Evolutionary conservation across 2,797 vertebrate species (phyloP).

Genomic region (Alcedo atthis): DNA sequence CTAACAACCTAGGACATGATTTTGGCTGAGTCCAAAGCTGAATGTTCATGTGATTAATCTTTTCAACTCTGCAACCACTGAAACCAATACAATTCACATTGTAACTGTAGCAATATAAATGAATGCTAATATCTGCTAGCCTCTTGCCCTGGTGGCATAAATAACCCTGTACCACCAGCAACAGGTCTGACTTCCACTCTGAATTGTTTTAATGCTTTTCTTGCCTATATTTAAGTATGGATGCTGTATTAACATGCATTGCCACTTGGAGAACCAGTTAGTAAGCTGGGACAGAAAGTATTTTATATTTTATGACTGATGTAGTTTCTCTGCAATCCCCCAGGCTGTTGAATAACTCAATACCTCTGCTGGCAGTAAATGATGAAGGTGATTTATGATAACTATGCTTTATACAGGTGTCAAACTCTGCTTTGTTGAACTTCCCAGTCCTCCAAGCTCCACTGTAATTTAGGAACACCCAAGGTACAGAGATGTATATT

Average conservation of each 20-base stretch:
- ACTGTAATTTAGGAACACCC: constrained; percentile 46
- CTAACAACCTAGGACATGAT: neutral
- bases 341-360: constrained; percentile 24
- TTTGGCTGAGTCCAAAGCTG: neutral
- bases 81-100: neutral
- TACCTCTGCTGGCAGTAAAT: constrained; percentile 37
- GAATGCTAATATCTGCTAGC: neutral
- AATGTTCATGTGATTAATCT: fast-evolving
- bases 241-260: constrained; percentile 26
- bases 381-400: constrained; percentile 44
- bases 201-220: neutral
- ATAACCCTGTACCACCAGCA: neutral
- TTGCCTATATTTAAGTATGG: neutral
- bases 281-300: constrained; percentile 22
- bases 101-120: neutral
- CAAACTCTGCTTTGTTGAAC: constrained; percentile 42
- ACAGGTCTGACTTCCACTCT: neutral
- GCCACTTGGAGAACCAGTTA: constrained; percentile 39
- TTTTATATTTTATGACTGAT: constrained; percentile 32
- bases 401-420: constrained; percentile 49
- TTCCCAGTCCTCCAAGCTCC: constrained; percentile 23
- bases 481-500: constrained; percentile 31
- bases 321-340: constrained; percentile 14
- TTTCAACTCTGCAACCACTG: neutral
- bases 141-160: neutral